A percentile compares a stretch with the other conserved stretches of the same genome.
Conservation (phyloP, 2,113 vertebrate genomes). For the Pelecanoides urinatrix region DNA sequence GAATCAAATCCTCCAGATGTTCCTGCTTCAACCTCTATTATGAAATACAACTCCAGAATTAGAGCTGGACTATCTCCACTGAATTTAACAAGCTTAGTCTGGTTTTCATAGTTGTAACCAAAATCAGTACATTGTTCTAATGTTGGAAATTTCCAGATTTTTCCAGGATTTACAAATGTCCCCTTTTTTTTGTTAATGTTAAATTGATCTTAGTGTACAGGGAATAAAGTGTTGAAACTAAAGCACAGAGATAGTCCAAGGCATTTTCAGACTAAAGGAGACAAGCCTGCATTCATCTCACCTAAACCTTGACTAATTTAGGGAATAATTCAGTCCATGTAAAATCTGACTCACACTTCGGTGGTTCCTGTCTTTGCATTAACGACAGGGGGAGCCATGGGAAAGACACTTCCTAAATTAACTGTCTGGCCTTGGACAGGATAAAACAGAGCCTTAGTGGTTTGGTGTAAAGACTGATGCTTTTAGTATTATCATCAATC, state of each 20-base stretch:
- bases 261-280: background rate
- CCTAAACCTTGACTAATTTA: background rate
- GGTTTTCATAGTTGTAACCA: background rate
- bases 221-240: background rate
- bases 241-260: background rate
- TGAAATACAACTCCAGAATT: conserved; percentile 10
- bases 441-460: conserved; percentile 24
- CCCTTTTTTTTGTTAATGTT: background rate
- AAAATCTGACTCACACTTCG: background rate
- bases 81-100: background rate
- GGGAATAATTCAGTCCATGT: background rate
- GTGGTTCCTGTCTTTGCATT: background rate
- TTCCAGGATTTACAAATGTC: background rate
- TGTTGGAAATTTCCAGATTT: background rate
- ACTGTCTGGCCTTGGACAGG: background rate
- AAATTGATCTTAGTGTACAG: background rate
- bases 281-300: background rate
- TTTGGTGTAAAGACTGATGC: conserved; percentile 1
- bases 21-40: background rate
- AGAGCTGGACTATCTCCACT: background rate
- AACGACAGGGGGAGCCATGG: background rate
- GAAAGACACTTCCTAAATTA: conserved; percentile 23
- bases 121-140: background rate
- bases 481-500: conserved; percentile 40
- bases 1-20: background rate